phyloP scores from a whole-genome alignment of 2,888 invertebrate genomes.

The Hofmannophila pseudospretella region DNA sequence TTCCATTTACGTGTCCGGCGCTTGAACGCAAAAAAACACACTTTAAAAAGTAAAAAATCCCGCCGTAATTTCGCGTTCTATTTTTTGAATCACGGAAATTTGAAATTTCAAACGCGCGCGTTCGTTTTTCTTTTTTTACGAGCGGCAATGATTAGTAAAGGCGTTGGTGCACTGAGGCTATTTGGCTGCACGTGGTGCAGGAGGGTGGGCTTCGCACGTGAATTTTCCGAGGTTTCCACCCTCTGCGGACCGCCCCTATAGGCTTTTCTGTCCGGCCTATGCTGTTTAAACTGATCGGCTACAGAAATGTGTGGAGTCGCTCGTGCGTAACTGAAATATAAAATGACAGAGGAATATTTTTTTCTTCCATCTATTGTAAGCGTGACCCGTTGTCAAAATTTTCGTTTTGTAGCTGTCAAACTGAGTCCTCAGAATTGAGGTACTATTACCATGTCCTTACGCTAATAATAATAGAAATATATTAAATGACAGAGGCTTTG shows the following conservation, averaged over 20 bases:
- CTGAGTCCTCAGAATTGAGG: no score
- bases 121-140: slow-evolving; percentile 50
- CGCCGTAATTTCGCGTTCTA: slow-evolving; percentile 19
- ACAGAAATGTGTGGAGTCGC: slow-evolving; percentile 48
- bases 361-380: no score
- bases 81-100: slow-evolving; percentile 40
- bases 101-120: slow-evolving; percentile 48
- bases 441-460: no score
- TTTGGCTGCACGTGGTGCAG: slow-evolving; percentile 69
- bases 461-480: no score
- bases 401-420: no score
- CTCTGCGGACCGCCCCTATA: slow-evolving; percentile 77
- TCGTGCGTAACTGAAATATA: slow-evolving; percentile 6
- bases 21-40: slow-evolving; percentile 37
- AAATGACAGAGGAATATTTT: no score
- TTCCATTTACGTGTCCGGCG: slow-evolving; percentile 55
- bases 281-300: slow-evolving; percentile 74
- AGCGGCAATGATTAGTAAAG: slow-evolving; percentile 68
- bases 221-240: slow-evolving; percentile 78
- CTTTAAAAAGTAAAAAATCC: slow-evolving; percentile 17
- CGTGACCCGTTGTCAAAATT: no score
- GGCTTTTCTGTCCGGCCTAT: slow-evolving; percentile 79
- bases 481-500: no score
- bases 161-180: slow-evolving; percentile 68
- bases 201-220: slow-evolving; percentile 73